These are phyloP conservation scores for Ptilonorhynchus violaceus DNA, from an alignment of 2,113 vertebrate species.

Conservation along the genomic window DNA sequence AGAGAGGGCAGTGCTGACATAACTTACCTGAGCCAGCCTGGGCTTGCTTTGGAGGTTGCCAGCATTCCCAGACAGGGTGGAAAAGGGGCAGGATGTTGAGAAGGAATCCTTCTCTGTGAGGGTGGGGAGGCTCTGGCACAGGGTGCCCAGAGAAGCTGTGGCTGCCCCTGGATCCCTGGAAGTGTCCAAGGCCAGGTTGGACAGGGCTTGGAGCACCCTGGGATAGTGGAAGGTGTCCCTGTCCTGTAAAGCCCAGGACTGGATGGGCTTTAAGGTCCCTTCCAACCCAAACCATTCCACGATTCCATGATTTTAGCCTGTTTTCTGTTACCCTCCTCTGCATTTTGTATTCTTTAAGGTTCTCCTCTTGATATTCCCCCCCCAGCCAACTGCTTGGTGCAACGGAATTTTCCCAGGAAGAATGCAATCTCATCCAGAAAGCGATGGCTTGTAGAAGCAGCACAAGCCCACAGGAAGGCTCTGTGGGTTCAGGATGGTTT, in stretches of 20 bases:
- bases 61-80: not conserved
- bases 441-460: not conserved
- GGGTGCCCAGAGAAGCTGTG: not conserved
- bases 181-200: not conserved
- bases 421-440: not conserved
- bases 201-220: fast-evolving
- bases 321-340: not conserved
- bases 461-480: not conserved
- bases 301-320: not conserved
- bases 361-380: not conserved
- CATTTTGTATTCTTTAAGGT: not conserved
- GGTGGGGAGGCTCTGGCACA: not conserved
- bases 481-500: not conserved
- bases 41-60: not conserved
- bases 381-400: not conserved
- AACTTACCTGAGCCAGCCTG: not conserved
- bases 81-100: not conserved
- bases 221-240: fast-evolving
- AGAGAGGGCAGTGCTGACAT: not conserved
- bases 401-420: not conserved
- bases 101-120: fast-evolving
- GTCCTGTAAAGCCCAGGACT: too few species aligned
- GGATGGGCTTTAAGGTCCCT: not conserved
- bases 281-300: not conserved
- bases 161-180: not conserved